phyloP scores from a whole-genome alignment of 92 coral and sea anemone species.

The Zoanthus sociatus region DNA sequence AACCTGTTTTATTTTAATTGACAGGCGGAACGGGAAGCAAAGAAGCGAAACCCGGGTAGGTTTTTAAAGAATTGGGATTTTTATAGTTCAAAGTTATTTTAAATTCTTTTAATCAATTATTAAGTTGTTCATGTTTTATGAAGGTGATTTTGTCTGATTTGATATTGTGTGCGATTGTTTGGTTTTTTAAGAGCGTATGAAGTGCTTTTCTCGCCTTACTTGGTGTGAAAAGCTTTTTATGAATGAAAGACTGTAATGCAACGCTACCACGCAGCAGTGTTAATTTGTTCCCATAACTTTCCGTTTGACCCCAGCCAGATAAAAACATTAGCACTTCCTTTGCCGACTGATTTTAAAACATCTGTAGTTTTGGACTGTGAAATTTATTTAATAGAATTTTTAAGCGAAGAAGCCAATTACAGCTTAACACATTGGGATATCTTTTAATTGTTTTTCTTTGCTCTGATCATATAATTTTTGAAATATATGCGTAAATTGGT shows the following conservation, averaged over 20 bases:
- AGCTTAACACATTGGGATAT: background rate
- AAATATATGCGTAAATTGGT: too few relatives aligned
- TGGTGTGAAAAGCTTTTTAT: background rate
- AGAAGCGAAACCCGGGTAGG: slow-evolving; percentile 70
- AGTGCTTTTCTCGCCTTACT: background rate
- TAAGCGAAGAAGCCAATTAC: background rate
- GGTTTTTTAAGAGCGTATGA: background rate
- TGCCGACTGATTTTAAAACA: background rate
- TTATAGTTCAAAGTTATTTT: background rate
- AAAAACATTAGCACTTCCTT: background rate
- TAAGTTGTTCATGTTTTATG: background rate
- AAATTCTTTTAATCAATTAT: background rate
- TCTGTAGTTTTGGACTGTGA: background rate
- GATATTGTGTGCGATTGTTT: background rate
- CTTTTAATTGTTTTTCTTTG: background rate
- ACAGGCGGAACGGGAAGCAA: slow-evolving; percentile 74
- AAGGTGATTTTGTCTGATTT: background rate
- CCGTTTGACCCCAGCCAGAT: background rate
- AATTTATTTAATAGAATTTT: background rate
- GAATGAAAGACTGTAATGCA: background rate
- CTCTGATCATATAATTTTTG: background rate
- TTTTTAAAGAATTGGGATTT: background rate
- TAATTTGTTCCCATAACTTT: background rate
- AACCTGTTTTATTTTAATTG: slow-evolving; percentile 8
- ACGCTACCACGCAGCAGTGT: background rate